Percentiles rank a stretch among this genome's conserved stretches.
Conservation (phyloP, 2,113 vertebrate genomes). For the Mus musculus region GRCm39 chr13:110215001-110215500, state of each 20-base stretch:
- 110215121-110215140: background rate
- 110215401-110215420: background rate
- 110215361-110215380: background rate
- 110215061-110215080: background rate
- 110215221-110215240: background rate
- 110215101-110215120: background rate
- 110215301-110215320: background rate
- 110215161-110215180: conserved; percentile 24
- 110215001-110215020: conserved; percentile 21
- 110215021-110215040: rapidly evolving
- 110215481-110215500: background rate
- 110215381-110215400: background rate
- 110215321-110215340: background rate
- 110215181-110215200: background rate
- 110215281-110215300: background rate
- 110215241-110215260: background rate
- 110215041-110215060: background rate
- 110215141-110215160: background rate
- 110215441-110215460: background rate
- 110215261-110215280: background rate
- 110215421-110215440: background rate
- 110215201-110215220: background rate
- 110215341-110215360: background rate
- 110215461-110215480: background rate
- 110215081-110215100: background rate